Evolutionary conservation across 2,113 vertebrate genomes (phyloP), one percentile per base, ranked within the genome.

Genomic region (Galemys pyrenaicus): DNA sequence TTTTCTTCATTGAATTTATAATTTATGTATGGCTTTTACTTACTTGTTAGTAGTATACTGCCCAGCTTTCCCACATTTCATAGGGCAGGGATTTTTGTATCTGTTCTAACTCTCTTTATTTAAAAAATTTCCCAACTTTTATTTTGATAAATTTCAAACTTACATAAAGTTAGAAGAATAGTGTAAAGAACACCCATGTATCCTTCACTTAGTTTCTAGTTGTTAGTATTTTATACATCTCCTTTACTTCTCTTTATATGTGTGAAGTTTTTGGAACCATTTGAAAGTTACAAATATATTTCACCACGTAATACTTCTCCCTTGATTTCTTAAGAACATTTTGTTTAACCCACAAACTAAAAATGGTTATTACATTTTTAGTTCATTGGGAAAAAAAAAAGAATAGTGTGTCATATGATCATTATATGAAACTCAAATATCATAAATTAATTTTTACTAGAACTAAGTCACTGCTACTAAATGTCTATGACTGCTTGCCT

Each of bases 361-460:
- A 4, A 56, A 8, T 56, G 20, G 54, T 56, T 56, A 19, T 56
- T 56, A 56, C 20, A 56, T 22, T 56, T 56, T 56, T 22, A 56
- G 54, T 6, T 56, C 19, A 56, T 22, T 64, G 56, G 22, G 17
- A 44, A 20, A 9, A 56, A 30, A 65, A 74, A 80, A 92, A 91
- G 65, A 62, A 16, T 56, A 78, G 35, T 44, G 70, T 83, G 67
- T 71, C 37, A 60, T 60, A 24, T 70, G 22, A 84, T 71, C 70
- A 71, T 78, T 71, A 71, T 65, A 46, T 56, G 54, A 89, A 79
- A 84, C 58, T 83, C 26, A 84, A 46, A 58, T 79, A 77, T 89
- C 11, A 79, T 67, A 87, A 10, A 70, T 93, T 35, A 56, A 39
- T 54, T 82, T 87, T 86, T 82, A 28, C 70, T 92, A 70, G 22